A percentile compares a stretch with the other conserved stretches of the same genome.
Conservation (phyloP, 2,797 vertebrate genomes). For the Salmo trutta region DNA sequence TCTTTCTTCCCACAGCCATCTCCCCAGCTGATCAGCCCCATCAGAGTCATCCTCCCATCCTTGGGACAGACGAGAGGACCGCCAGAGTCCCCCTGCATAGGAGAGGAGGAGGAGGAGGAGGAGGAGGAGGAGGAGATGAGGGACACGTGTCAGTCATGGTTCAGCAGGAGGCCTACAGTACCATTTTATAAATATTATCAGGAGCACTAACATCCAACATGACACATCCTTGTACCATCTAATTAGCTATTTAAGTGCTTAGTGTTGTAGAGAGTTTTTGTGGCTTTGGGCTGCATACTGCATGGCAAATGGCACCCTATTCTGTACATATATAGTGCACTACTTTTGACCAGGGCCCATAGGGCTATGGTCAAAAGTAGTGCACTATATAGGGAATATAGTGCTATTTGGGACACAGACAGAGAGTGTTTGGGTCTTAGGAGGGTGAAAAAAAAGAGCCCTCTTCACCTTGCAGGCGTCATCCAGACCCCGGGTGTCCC, state of each 20-base stretch:
- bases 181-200: not conserved
- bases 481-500: constrained; percentile 87
- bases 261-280: not conserved
- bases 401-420: not conserved
- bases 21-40: constrained; percentile 96
- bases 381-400: not conserved
- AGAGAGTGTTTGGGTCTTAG: not conserved
- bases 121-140: not conserved
- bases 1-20: constrained; percentile 89
- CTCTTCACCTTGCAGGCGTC: constrained; percentile 92
- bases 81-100: constrained; percentile 90
- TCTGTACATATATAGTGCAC: not conserved
- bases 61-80: constrained; percentile 88
- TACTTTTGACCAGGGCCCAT: not conserved
- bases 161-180: not conserved
- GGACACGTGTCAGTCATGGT: not conserved
- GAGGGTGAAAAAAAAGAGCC: too few relatives aligned
- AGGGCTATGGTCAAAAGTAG: too few relatives aligned
- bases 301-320: not conserved
- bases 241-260: not conserved
- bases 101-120: not conserved
- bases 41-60: constrained; percentile 79
- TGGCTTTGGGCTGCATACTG: not conserved
- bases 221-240: too few relatives aligned
- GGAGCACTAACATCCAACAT: too few relatives aligned